Evolutionary conservation across 1,140 invertebrate genomes (phyloP).

Genomic region (Drosophila watanabei): DNA sequence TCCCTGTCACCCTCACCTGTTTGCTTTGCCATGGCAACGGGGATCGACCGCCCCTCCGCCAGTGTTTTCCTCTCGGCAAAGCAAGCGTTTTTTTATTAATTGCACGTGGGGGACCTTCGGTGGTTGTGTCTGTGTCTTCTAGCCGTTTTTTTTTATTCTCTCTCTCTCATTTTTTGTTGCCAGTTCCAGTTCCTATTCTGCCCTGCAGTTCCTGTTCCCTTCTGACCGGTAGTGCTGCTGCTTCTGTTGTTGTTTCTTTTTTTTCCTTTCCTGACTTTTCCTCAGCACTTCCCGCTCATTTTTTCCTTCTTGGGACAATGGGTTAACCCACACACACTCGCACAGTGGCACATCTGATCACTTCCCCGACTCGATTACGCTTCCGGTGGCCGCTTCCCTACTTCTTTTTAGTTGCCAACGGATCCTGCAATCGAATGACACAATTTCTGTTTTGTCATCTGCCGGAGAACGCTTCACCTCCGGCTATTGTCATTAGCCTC

Average conservation of each 20-base stretch:
- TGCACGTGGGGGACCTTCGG: constrained; percentile 55
- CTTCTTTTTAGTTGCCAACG: constrained; percentile 27
- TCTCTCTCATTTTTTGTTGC: constrained; percentile 6
- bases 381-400: constrained; percentile 65
- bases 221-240: constrained; percentile 30
- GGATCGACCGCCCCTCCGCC: constrained; percentile 33
- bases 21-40: constrained; percentile 46
- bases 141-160: constrained; percentile 29
- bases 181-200: constrained; percentile 43
- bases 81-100: constrained; percentile 52
- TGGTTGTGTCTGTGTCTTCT: constrained; percentile 51
- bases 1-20: constrained; percentile 42
- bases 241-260: background rate
- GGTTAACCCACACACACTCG: constrained; percentile 58
- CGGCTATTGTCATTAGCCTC: constrained; percentile 72
- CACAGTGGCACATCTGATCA: constrained; percentile 47
- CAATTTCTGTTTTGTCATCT: constrained; percentile 83
- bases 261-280: constrained; percentile 51
- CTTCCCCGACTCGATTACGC: constrained; percentile 79
- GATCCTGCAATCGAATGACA: constrained; percentile 79
- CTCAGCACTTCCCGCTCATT: constrained; percentile 75
- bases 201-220: constrained; percentile 16
- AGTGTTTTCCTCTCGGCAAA: constrained; percentile 29
- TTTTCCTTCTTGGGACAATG: constrained; percentile 62
- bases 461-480: constrained; percentile 49